Conservation (phyloP, 2,113 vertebrate species). For the Thunnus maccoyii region DNA sequence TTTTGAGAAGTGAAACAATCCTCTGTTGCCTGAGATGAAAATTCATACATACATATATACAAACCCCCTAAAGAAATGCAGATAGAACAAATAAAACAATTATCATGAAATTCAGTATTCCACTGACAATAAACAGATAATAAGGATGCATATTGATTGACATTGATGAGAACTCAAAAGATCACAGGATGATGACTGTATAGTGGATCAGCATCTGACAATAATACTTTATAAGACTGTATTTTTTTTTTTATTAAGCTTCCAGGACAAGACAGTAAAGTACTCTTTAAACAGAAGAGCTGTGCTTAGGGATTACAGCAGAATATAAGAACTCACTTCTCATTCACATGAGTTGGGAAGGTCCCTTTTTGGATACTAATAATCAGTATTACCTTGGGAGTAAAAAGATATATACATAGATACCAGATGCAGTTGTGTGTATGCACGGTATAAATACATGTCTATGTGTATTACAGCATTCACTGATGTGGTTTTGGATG, state of each 20-base stretch:
- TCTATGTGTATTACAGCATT: constrained; percentile 27
- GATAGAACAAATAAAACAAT: no score
- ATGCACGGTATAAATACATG: background rate
- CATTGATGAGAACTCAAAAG: background rate
- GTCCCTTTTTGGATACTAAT: background rate
- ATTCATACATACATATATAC: no score
- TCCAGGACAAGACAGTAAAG: no score
- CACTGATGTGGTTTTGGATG: constrained; percentile 50
- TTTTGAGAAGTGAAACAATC: no score
- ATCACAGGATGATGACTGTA: background rate
- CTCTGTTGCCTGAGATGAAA: no score
- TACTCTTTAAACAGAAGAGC: no score
- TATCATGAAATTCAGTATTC: no score
- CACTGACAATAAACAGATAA: no score
- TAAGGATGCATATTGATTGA: no score
- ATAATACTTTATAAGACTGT: background rate
- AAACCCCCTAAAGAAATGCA: no score
- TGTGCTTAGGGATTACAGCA: background rate
- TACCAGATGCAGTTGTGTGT: constrained; percentile 42
- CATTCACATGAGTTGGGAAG: background rate
- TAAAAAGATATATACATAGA: background rate
- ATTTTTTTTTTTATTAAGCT: background rate
- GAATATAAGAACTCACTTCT: background rate
- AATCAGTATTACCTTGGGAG: constrained; percentile 12
- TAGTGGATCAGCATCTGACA: background rate